Percentiles rank a stretch among this genome's conserved stretches.
Evolutionary conservation across 1,140 invertebrate genomes (phyloP).

Genomic region (Sminthurides bifidus): DNA sequence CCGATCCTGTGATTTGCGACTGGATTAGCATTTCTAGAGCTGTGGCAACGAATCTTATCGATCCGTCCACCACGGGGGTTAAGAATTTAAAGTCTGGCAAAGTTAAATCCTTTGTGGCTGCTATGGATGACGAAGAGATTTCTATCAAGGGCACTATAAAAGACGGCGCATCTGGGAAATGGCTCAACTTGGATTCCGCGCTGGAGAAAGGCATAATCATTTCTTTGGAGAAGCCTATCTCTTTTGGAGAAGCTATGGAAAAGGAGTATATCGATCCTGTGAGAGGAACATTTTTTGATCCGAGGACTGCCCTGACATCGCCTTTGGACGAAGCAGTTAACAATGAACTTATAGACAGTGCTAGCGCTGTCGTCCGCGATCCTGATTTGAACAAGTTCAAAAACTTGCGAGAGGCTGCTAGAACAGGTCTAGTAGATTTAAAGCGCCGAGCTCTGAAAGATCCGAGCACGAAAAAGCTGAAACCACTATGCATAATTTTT

Average conservation of each 20-base stretch:
- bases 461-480: conserved; percentile 48
- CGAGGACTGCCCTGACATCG: conserved; percentile 47
- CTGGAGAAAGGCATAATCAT: conserved; percentile 56
- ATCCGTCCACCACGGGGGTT: conserved; percentile 60
- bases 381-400: conserved; percentile 59
- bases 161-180: conserved; percentile 61
- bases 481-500: conserved; percentile 56
- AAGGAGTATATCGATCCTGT: conserved; percentile 40
- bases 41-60: conserved; percentile 57
- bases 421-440: conserved; percentile 56
- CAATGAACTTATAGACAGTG: conserved; percentile 60
- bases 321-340: conserved; percentile 65
- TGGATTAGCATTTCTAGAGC: conserved; percentile 57
- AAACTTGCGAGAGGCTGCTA: conserved; percentile 55
- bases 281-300: conserved; percentile 40
- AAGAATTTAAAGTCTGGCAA: conserved; percentile 61
- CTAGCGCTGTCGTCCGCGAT: conserved; percentile 63
- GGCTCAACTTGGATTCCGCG: conserved; percentile 58
- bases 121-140: conserved; percentile 68
- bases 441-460: conserved; percentile 54
- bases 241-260: conserved; percentile 46
- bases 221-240: conserved; percentile 55
- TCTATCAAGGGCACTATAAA: conserved; percentile 58
- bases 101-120: conserved; percentile 56
- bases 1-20: conserved; percentile 58